These are phyloP conservation scores for Gobiocypris rarus DNA, from an alignment of 2,113 vertebrate species.

Conservation along the genomic window DNA sequence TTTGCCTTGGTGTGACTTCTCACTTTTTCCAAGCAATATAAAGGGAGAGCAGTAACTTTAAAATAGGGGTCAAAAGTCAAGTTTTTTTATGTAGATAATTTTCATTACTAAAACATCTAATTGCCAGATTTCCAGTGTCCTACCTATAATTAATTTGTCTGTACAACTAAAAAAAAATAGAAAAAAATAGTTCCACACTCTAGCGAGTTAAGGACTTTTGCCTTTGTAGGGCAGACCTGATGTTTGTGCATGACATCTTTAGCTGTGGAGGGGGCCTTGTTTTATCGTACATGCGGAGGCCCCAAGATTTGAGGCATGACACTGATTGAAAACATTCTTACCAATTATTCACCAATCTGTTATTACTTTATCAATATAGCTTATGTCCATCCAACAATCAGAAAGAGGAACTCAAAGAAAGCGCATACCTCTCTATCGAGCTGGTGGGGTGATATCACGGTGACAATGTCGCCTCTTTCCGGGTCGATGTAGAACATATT, in stretches of 20 bases:
- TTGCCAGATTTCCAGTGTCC: no score
- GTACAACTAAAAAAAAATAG: no score
- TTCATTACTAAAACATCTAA: no score
- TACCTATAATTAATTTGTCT: no score
- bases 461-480: slow-evolving; percentile 94
- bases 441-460: slow-evolving; percentile 85
- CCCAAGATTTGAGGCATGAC: not conserved
- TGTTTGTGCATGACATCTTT: not conserved
- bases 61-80: no score
- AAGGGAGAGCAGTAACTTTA: no score
- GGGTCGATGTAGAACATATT: slow-evolving; percentile 99
- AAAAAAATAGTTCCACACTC: no score
- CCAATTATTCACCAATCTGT: not conserved
- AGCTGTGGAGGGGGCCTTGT: not conserved
- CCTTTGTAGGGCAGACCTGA: not conserved
- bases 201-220: no score
- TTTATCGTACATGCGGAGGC: not conserved
- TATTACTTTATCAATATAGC: not conserved
- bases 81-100: no score
- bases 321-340: not conserved
- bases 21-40: no score
- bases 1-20: no score
- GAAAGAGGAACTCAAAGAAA: not conserved
- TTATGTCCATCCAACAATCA: not conserved
- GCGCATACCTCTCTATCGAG: slow-evolving; percentile 91